A percentile compares a stretch with the other conserved stretches of the same genome.
These are phyloP conservation scores for Hyla sarda DNA, from an alignment of 2,113 vertebrate genomes.

Conservation along the genomic window DNA sequence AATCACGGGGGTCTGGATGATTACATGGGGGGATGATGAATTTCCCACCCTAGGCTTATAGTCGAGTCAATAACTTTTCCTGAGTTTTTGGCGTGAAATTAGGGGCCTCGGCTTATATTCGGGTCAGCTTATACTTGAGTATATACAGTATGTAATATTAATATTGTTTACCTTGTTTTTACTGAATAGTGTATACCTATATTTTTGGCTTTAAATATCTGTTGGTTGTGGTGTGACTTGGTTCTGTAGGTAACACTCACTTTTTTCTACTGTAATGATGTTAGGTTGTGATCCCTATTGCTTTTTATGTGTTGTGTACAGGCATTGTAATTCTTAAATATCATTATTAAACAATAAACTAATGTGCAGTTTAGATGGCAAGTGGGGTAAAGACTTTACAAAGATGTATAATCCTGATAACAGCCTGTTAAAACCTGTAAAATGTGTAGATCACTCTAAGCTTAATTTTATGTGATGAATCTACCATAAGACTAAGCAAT, in stretches of 20 bases:
- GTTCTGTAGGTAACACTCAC: not conserved
- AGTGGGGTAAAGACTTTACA: slow-evolving; percentile 14
- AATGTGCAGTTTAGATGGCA: not conserved
- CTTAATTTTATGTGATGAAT: slow-evolving; percentile 37
- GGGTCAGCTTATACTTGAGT: no score
- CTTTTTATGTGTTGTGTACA: not conserved
- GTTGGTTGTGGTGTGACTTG: no score
- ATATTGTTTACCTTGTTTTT: no score
- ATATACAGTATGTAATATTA: no score
- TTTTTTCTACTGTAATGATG: not conserved
- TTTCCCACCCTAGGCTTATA: no score
- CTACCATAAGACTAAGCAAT: slow-evolving; percentile 37
- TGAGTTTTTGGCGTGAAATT: no score
- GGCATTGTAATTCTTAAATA: not conserved
- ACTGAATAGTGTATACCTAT: not conserved
- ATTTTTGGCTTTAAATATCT: not conserved
- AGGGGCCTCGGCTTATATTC: no score
- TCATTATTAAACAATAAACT: not conserved
- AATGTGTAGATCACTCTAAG: slow-evolving; percentile 36
- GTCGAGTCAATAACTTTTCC: no score
- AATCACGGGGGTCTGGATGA: no score
- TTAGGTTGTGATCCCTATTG: not conserved
- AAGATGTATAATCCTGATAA: slow-evolving; percentile 48
- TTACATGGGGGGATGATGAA: no score
- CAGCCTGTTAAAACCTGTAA: slow-evolving; percentile 41